Evolutionary conservation across 1,140 invertebrate species (phyloP).

Genomic region (Berghia stephanieae): DNA sequence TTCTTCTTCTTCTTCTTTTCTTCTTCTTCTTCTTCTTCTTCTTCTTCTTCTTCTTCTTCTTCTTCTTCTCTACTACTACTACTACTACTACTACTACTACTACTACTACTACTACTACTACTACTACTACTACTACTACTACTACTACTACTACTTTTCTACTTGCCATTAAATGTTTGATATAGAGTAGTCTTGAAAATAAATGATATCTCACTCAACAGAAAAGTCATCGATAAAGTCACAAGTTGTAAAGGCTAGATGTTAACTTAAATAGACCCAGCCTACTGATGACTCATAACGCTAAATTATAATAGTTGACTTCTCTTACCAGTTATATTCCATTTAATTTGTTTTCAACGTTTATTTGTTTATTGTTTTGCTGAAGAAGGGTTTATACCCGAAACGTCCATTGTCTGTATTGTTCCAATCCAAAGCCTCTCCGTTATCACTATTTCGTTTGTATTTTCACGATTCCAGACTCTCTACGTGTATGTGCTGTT

Average conservation of each 20-base stretch:
- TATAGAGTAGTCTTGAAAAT: too few species aligned
- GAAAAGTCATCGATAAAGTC: neutral
- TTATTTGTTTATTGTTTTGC: too few species aligned
- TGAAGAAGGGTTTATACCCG: too few species aligned
- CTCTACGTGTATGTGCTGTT: too few species aligned
- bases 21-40: slow-evolving; percentile 18
- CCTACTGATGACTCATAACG: neutral
- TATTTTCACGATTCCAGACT: too few species aligned
- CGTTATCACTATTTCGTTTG: too few species aligned
- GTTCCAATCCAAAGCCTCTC: too few species aligned
- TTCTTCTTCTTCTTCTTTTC: neutral
- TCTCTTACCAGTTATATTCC: too few species aligned
- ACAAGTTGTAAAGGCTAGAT: neutral
- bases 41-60: slow-evolving; percentile 3
- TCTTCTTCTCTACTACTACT: neutral
- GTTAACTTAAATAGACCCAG: neutral
- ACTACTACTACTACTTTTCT: neutral
- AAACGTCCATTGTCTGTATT: too few species aligned
- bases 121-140: neutral
- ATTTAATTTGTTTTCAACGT: too few species aligned
- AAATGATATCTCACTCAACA: neutral
- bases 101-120: neutral
- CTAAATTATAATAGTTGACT: neutral
- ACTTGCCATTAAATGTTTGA: neutral
- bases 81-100: neutral